A percentile compares a stretch with the other conserved stretches of the same genome.
phyloP scores from a whole-genome alignment of 2,113 vertebrate genomes.

The Cyprinus carpio region DNA sequence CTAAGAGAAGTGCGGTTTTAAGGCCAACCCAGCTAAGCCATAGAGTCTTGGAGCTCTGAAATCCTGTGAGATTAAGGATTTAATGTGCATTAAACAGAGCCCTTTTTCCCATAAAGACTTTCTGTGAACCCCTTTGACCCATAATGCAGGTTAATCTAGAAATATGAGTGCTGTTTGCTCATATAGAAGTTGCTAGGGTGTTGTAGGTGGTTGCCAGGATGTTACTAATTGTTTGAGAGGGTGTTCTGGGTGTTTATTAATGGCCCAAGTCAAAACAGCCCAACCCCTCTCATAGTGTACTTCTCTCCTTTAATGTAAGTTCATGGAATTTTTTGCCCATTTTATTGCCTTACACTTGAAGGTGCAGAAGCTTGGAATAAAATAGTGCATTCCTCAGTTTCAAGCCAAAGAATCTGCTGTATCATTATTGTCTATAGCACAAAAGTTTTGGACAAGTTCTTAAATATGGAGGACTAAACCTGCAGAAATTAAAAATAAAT shows the following conservation, averaged over 20 bases:
- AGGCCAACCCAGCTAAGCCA: neutral
- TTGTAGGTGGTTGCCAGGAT: neutral
- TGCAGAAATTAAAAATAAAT: no score
- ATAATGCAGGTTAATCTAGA: constrained; percentile 2
- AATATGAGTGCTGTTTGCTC: neutral
- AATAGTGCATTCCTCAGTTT: neutral
- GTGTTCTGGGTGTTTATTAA: neutral
- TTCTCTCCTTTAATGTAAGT: no score
- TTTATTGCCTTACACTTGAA: no score
- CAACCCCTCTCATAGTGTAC: no score
- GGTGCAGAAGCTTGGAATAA: no score
- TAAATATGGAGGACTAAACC: no score
- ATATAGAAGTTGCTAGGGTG: neutral
- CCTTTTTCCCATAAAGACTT: constrained; percentile 31
- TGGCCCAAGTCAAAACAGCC: neutral
- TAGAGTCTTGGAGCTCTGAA: constrained; percentile 24
- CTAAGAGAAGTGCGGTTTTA: neutral
- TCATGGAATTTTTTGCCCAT: no score
- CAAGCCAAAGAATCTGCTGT: neutral
- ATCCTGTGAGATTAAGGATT: constrained; percentile 47
- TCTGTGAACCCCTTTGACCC: neutral
- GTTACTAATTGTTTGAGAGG: neutral
- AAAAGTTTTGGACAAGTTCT: no score
- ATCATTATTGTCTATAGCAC: no score
- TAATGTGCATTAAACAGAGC: constrained; percentile 41